Evolutionary conservation across 1,140 invertebrate species (phyloP), one percentile per base, ranked within the genome.

Genomic region (Liolophura sinensis): DNA sequence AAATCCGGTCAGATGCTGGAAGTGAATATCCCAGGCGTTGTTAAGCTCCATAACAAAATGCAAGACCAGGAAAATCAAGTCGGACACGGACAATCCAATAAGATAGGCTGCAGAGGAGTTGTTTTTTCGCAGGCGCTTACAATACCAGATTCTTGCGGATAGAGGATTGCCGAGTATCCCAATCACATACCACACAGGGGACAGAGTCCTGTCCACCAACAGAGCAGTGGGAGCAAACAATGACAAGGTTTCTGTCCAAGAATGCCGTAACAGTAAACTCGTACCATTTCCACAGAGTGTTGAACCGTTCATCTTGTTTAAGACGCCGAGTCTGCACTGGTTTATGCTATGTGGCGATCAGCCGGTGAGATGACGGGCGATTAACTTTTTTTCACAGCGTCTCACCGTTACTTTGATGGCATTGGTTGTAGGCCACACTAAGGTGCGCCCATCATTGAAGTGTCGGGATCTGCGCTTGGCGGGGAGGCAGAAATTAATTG

Each of bases 81-180:
- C 81, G 0, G 80, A 77, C 20, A 84, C 72, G 3, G 80, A 76
- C 27, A 84, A 71, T 1, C 77, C 68, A 12, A 79, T 79, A 15
- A 84, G 74, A 65, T 84, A 84, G 16, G 80, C 68, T 15, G 82
- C 82, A 0, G 83, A 83, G 3, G 78, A 79, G 66, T 81, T 78
- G 64, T 78, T 78, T 46, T 77, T 71, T 14, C 82, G 62, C 66
- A 82, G 77, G 18, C 75, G 59, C 5, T 72, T 59, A 61, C 67
- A 69, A 1, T 81, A 68, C 83, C 83, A 85, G 51, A 85, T 76
- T 14, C 60, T 46, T 22, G 76, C 75, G 3, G 80, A 79, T 0
- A 83, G 69, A 7, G 77, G 68, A 60, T 85, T 85, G 7, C 82
- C 82, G 15, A 77, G 40, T 14, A 82, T 72, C 6, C 83, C 83